Base-by-base conservation (phyloP, 2,888 invertebrate genomes). In the Micoletzkya japonica region DNA sequence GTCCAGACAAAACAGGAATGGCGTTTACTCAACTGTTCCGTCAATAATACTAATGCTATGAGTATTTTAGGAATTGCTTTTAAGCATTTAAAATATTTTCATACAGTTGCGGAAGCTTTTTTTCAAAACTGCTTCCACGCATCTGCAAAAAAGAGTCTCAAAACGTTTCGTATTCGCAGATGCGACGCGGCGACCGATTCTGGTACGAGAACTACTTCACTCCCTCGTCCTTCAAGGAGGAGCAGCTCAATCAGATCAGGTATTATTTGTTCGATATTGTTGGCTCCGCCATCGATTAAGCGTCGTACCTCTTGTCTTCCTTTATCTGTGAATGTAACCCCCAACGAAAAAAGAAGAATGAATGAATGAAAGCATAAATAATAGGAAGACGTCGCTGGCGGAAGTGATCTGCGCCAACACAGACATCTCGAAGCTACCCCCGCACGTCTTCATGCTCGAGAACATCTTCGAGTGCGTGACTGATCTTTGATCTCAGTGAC, bases 121-220 rank as follows among this genome's bases (percentile, higher is more conserved):
- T n/a, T n/a, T n/a, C n/a, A n/a, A n/a, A n/a, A n/a, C n/a, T n/a
- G n/a, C n/a, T n/a, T n/a, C n/a, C n/a, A n/a, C n/a, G n/a, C n/a
- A n/a, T n/a, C n/a, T n/a, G n/a, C n/a, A n/a, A n/a, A n/a, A n/a
- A n/a, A n/a, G n/a, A n/a, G n/a, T n/a, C n/a, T n/a, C n/a, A n/a
- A n/a, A n/a, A 57, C 30, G 17, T 26, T 26, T 14, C 24, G 14
- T 52, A 60, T 20, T 71, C 74, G 52, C 44, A 81, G 80, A 79
- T 81, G 1, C 73, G 76, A 59, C 69, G 78, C 57, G 83, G 81
- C 17, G 84, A 84, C 72, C 81, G 84, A 14, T 84, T 85, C 75
- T 84, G 84, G 87, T 90, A 67, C 72, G 85, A 85, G 66, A 85
- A 85, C 76, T 82, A 81, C 73, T 82, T 85, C 69, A 76, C 78